phyloP scores from a whole-genome alignment of 2,888 invertebrate species.

The Agrochola macilenta region DNA sequence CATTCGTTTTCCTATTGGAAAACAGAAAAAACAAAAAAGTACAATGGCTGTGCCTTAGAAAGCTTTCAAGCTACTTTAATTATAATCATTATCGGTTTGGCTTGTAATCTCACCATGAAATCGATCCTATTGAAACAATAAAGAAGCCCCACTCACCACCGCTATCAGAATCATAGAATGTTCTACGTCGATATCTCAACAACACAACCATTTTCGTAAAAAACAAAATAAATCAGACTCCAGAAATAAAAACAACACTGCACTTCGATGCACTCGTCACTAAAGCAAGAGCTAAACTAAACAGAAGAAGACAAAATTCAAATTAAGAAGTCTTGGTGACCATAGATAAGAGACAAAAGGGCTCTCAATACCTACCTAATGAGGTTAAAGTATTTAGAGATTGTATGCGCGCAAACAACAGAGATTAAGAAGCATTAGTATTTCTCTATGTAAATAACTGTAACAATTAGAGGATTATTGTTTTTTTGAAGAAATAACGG shows the following conservation, averaged over 20 bases:
- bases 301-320: conserved; percentile 36
- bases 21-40: background rate
- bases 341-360: conserved; percentile 62
- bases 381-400: conserved; percentile 66
- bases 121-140: background rate
- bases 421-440: conserved; percentile 39
- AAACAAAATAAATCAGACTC: conserved; percentile 10
- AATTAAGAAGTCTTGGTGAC: conserved; percentile 47
- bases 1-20: background rate
- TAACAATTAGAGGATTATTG: background rate
- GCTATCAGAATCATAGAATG: conserved; percentile 5
- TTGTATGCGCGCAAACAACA: conserved; percentile 56
- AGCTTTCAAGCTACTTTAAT: background rate
- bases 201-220: conserved; percentile 35
- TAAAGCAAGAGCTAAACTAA: conserved; percentile 58
- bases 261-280: conserved; percentile 39
- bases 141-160: conserved; percentile 26
- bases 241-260: conserved; percentile 20
- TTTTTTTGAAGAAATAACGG: conserved; percentile 25
- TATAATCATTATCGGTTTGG: background rate
- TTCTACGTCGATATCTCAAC: conserved; percentile 38
- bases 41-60: background rate
- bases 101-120: background rate
- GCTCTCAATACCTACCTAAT: conserved; percentile 63
- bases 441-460: conserved; percentile 24